A percentile compares a stretch with the other conserved stretches of the same genome.
Evolutionary conservation across 2,113 vertebrate genomes (phyloP).

Genomic region (Syngnathus floridae): DNA sequence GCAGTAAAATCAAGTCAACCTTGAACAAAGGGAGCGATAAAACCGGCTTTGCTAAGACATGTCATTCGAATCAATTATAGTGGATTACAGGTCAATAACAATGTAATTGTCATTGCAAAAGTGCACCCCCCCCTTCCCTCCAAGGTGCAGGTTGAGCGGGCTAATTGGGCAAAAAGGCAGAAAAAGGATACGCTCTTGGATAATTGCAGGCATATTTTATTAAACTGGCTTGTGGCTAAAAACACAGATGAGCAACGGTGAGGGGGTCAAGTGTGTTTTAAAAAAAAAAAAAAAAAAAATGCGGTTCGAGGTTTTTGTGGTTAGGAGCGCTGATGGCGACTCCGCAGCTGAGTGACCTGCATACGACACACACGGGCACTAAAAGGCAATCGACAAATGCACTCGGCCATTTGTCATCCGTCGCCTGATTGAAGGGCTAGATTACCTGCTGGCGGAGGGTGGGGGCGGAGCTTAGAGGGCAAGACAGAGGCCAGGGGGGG

Average conservation of each 20-base stretch:
- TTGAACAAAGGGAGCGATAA: background rate
- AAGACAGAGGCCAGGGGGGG: background rate
- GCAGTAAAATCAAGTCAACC: slow-evolving; percentile 12
- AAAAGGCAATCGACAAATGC: slow-evolving; percentile 58
- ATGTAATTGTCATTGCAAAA: slow-evolving; percentile 1
- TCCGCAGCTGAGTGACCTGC: slow-evolving; percentile 53
- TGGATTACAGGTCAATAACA: slow-evolving; percentile 13
- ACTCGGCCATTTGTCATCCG: slow-evolving; percentile 43
- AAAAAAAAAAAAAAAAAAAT: background rate
- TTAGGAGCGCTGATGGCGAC: slow-evolving; percentile 17
- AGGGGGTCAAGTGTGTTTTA: background rate
- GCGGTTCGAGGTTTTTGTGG: background rate
- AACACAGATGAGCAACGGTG: background rate
- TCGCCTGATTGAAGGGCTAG: slow-evolving; percentile 27
- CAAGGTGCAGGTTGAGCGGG: background rate
- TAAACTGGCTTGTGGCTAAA: slow-evolving; percentile 8
- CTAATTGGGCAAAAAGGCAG: background rate
- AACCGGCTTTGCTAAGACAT: background rate
- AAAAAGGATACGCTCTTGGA: slow-evolving; percentile 4
- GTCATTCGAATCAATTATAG: slow-evolving; percentile 13
- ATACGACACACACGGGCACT: slow-evolving; percentile 63
- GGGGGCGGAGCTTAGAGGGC: background rate
- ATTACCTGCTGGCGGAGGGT: slow-evolving; percentile 30
- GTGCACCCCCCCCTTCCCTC: background rate
- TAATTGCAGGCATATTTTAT: slow-evolving; percentile 3